Evolutionary conservation across 92 coral and sea anemone species (phyloP), one percentile per base, ranked within the genome.

Genomic region (Zoanthus sansibaricus): DNA sequence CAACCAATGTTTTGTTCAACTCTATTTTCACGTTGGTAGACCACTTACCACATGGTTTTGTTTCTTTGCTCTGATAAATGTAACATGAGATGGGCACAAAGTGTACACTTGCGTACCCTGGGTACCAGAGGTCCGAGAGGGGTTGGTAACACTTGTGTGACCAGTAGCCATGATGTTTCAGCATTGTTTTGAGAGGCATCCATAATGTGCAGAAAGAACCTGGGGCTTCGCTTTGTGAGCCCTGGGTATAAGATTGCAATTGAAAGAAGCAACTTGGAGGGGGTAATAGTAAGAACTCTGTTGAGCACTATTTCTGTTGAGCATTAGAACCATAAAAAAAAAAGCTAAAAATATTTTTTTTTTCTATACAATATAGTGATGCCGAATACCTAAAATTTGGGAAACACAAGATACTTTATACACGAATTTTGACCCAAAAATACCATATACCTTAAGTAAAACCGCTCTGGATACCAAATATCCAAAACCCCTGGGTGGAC

Each of bases 61-160:
- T 83, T 75, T 86, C 88, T 75, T 86, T 64, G 64, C 75, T 16
- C 49, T 75, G 88, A 75, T 85, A 74, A 47, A 85, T 74, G 74
- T 73, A 85, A 85, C 88, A 73, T 74, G 88, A 85, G 72, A 85
- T 82, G 15, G 88, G 88, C 51, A 85, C 88, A 54, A 55, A 83
- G 79, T 79, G 87, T 55, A 72, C 16, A 74, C 73, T 55, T 44
- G 82, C 18, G n/a, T n/a, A n/a, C n/a, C n/a, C n/a, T n/a, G n/a
- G n/a, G n/a, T n/a, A n/a, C n/a, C n/a, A n/a, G n/a, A n/a, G n/a
- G n/a, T n/a, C n/a, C n/a, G n/a, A n/a, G n/a, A n/a, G n/a, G n/a
- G n/a, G n/a, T n/a, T n/a, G n/a, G n/a, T n/a, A n/a, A n/a, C n/a
- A n/a, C n/a, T n/a, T n/a, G n/a, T n/a, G 82, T 82, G 75, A 82